Base-by-base conservation (phyloP, 2,113 vertebrate genomes). In the Riparia riparia region DNA sequence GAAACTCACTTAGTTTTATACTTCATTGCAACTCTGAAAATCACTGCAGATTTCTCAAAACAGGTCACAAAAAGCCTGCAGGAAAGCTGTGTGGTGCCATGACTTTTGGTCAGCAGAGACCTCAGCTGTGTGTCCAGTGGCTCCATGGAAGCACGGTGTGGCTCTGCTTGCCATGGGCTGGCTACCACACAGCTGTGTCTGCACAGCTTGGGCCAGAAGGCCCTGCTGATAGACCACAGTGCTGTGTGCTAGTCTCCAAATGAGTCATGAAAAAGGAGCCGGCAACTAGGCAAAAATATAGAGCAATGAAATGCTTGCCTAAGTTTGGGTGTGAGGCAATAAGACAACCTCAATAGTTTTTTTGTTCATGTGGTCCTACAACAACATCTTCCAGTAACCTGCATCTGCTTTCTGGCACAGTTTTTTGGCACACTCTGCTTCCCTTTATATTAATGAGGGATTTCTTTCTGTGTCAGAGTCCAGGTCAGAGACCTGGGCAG, bases 331-430 rank as follows among this genome's bases (percentile, higher is more conserved):
- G 32, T 94, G 76, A 90, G 44, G 71, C 56, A 96, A 88, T 80
- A 63, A 32, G 16, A 42, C 39, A 80, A 60, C 14, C 56, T 90
- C 79, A 90, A 20, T 7, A 44, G 7, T 17, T 63, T 79, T 85
- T 91, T 77, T 63, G 9, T 84, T 92, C 16, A 5, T 39, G 49
- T 31, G 7, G 56, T 81, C 20, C 50, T 93, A 45, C 22, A 93
- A 17, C 17, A 82, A 24, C n/a, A 83, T 83, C 79, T 96, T 96
- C 90, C 85, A 94, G 87, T 92, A 95, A 95, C 63, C n/a, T 71
- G 45, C 74, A 90, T 81, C 47, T 95, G 22, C n/a, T 78, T 77
- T 82, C 51, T 83, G 82, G 32, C 54, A 80, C 15, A 28, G 17
- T 5, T 73, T 81, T 80, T 81, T 82, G 64, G 54, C 68, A 76